Evolutionary conservation across 2,888 invertebrate species (phyloP).

Genomic region (Peribatodes rhomboidaria): DNA sequence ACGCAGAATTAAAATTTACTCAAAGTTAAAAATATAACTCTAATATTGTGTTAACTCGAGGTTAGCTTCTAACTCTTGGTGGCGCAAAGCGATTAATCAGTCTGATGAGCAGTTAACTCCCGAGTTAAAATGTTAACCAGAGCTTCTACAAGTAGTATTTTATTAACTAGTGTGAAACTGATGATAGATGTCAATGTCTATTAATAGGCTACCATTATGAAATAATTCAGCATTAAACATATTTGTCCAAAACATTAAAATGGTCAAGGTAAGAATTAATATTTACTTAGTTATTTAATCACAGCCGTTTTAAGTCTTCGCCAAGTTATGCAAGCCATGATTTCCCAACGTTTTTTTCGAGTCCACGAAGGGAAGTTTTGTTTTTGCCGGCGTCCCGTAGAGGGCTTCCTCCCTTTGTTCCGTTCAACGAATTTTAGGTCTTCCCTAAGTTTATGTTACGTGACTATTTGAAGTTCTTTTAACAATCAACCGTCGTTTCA

Average conservation of each 20-base stretch:
- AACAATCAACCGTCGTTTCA: too few species aligned
- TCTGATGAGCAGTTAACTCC: too few species aligned
- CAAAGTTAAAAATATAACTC: too few species aligned
- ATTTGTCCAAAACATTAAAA: not conserved
- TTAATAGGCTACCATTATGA: too few species aligned
- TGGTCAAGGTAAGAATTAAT: not conserved
- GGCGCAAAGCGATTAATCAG: too few species aligned
- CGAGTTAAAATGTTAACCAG: too few species aligned
- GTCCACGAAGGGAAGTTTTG: constrained; percentile 73
- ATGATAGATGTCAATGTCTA: too few species aligned
- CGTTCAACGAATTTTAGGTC: constrained; percentile 74
- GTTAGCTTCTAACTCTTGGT: too few species aligned
- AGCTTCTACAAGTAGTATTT: too few species aligned
- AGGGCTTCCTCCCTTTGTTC: constrained; percentile 82
- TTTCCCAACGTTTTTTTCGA: constrained; percentile 56
- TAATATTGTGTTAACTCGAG: too few species aligned
- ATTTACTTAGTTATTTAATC: not conserved
- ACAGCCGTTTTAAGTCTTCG: constrained; percentile 34
- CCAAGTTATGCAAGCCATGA: constrained; percentile 36
- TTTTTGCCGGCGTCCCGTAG: constrained; percentile 76
- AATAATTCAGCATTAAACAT: not conserved
- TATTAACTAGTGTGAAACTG: too few species aligned
- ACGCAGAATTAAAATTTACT: too few species aligned
- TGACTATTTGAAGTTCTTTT: constrained; percentile 39
- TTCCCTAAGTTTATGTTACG: constrained; percentile 58